These are phyloP conservation scores for Polietes domitor DNA, from an alignment of 2,888 invertebrate genomes.

Conservation along the genomic window DNA sequence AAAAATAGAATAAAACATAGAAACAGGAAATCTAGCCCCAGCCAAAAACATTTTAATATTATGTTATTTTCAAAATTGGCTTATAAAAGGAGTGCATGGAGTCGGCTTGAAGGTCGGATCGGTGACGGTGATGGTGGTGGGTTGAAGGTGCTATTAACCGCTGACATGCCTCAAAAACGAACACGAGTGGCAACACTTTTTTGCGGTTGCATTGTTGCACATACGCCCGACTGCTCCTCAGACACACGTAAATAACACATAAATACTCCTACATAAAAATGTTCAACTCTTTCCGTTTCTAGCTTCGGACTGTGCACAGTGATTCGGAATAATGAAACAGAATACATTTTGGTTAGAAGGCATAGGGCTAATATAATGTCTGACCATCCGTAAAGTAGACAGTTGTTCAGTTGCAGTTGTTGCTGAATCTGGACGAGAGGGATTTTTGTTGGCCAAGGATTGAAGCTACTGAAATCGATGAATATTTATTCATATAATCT, in stretches of 20 bases:
- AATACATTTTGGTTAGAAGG: no score
- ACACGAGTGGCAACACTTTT: constrained; percentile 66
- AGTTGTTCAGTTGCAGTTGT: no score
- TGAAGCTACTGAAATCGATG: no score
- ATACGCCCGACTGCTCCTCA: neutral
- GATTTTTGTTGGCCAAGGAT: no score
- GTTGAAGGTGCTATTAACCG: constrained; percentile 40
- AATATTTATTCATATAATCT: no score
- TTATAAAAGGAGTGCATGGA: neutral
- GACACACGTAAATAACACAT: constrained; percentile 54
- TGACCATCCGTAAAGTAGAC: no score
- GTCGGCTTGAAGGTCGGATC: neutral
- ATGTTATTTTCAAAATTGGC: constrained; percentile 25
- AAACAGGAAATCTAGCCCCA: neutral
- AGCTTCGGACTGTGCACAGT: neutral
- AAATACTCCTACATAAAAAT: constrained; percentile 40
- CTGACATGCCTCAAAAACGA: constrained; percentile 66
- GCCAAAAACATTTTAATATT: constrained; percentile 28
- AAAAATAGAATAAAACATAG: neutral
- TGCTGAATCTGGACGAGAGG: no score
- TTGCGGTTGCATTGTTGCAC: constrained; percentile 48
- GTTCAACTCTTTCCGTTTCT: neutral
- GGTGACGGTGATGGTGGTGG: no score
- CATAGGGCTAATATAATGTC: no score
- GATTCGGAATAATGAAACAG: neutral